phyloP scores from a whole-genome alignment of 1,140 invertebrate species.

The Melipona quadrifasciata region DNA sequence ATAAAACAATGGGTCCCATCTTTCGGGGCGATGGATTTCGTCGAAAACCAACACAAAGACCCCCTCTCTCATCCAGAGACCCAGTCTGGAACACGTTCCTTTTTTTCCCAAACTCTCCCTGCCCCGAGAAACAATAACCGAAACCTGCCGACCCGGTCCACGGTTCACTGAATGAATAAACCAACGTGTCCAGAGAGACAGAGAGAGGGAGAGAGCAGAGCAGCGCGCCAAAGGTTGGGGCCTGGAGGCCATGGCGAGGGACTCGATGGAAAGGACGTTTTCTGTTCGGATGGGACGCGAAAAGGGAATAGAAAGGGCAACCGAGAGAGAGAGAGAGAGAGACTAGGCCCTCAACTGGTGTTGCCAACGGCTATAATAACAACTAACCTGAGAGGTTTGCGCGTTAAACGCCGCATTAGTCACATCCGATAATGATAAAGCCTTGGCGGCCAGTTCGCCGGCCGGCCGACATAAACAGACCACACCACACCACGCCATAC shows the following conservation, averaged over 20 bases:
- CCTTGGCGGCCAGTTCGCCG: constrained; percentile 68
- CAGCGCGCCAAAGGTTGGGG: background rate
- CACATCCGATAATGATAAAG: constrained; percentile 77
- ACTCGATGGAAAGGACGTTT: constrained; percentile 62
- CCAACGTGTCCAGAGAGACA: constrained; percentile 40
- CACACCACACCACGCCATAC: background rate
- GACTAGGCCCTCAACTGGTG: constrained; percentile 34
- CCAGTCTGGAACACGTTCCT: constrained; percentile 11
- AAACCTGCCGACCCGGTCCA: constrained; percentile 52
- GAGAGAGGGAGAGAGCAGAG: background rate
- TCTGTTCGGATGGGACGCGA: constrained; percentile 35
- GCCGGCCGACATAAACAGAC: constrained; percentile 65
- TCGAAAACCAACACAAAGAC: constrained; percentile 43
- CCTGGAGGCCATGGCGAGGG: constrained; percentile 39
- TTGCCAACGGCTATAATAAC: constrained; percentile 77
- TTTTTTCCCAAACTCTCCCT: background rate
- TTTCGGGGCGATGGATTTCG: constrained; percentile 23
- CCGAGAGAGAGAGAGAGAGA: background rate
- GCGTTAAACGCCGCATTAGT: constrained; percentile 77
- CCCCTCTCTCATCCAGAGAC: background rate
- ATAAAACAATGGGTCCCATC: constrained; percentile 38
- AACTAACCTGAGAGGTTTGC: constrained; percentile 75
- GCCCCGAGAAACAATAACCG: constrained; percentile 61
- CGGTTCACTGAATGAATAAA: constrained; percentile 62
- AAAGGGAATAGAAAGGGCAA: constrained; percentile 14